phyloP scores from a whole-genome alignment of 2,797 vertebrate species.

The Diplodus puntazzo region DNA sequence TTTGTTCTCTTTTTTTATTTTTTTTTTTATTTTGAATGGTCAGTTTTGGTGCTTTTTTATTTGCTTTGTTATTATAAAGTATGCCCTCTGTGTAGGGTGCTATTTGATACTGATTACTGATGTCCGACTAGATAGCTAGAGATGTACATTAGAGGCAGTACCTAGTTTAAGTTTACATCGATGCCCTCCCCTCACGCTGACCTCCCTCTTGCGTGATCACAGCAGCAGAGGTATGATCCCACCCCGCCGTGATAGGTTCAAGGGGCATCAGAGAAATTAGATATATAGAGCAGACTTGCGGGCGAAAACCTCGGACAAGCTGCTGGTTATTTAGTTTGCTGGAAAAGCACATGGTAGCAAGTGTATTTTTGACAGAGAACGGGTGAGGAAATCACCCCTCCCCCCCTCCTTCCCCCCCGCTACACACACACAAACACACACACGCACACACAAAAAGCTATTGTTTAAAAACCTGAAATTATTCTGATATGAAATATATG shows the following conservation, averaged over 20 bases:
- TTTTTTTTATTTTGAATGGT: slow-evolving; percentile 75
- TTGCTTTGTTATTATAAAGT: slow-evolving; percentile 78
- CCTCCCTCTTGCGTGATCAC: slow-evolving; percentile 44
- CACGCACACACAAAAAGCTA: slow-evolving; percentile 53
- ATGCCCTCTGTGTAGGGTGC: slow-evolving; percentile 82
- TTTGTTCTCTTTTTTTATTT: slow-evolving; percentile 75
- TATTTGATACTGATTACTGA: slow-evolving; percentile 85
- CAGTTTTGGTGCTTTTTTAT: slow-evolving; percentile 82
- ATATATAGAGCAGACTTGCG: slow-evolving; percentile 67
- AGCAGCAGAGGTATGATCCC: slow-evolving; percentile 45
- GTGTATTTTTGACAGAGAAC: slow-evolving; percentile 81
- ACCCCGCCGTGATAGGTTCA: slow-evolving; percentile 35
- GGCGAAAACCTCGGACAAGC: slow-evolving; percentile 50
- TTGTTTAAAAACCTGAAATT: slow-evolving; percentile 74
- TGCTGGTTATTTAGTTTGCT: slow-evolving; percentile 76
- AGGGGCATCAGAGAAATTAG: slow-evolving; percentile 63
- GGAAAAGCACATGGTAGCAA: slow-evolving; percentile 80
- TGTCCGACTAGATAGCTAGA: slow-evolving; percentile 82
- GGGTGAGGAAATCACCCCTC: slow-evolving; percentile 27
- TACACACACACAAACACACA: slow-evolving; percentile 59
- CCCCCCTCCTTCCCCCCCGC: slow-evolving; percentile 51
- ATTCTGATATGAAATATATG: slow-evolving; percentile 80
- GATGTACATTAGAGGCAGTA: slow-evolving; percentile 78
- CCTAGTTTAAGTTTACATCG: slow-evolving; percentile 80
- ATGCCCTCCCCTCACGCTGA: slow-evolving; percentile 51